Percentiles rank a stretch among this genome's conserved stretches.
Evolutionary conservation across 2,113 vertebrate genomes (phyloP).

Genomic region (Odontophorus gujanensis): DNA sequence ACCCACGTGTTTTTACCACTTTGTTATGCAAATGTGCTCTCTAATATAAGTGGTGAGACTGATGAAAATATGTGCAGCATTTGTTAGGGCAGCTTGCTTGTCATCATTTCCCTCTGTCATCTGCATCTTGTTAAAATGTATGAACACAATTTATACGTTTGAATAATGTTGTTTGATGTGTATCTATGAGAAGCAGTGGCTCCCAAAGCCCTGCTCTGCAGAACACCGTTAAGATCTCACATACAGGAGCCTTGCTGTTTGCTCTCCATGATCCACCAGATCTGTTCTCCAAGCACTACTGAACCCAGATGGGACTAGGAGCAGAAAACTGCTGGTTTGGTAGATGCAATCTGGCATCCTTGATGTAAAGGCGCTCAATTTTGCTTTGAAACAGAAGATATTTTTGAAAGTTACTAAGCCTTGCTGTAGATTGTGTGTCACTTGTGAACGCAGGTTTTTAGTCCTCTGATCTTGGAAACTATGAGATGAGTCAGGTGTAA

Average conservation of each 20-base stretch:
- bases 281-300: fast-evolving
- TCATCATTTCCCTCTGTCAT: neutral
- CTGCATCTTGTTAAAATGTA: neutral
- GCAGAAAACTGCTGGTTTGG: neutral
- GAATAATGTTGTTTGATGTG: neutral
- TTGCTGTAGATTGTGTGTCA: neutral
- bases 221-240: neutral
- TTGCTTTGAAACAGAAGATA: neutral
- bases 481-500: neutral
- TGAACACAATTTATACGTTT: neutral
- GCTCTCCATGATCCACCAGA: fast-evolving
- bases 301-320: neutral
- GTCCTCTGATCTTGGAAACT: neutral
- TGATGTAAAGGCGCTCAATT: neutral
- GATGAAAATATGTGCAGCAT: neutral
- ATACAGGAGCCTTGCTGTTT: neutral
- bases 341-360: neutral
- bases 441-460: neutral
- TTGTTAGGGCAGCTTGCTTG: slow-evolving; percentile 31
- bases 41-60: neutral
- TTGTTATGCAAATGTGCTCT: slow-evolving; percentile 13
- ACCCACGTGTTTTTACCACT: neutral
- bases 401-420: neutral
- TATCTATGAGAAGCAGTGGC: neutral
- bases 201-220: neutral